Base-by-base conservation (phyloP, 2,888 invertebrate genomes). In the Tethea ocularis region DNA sequence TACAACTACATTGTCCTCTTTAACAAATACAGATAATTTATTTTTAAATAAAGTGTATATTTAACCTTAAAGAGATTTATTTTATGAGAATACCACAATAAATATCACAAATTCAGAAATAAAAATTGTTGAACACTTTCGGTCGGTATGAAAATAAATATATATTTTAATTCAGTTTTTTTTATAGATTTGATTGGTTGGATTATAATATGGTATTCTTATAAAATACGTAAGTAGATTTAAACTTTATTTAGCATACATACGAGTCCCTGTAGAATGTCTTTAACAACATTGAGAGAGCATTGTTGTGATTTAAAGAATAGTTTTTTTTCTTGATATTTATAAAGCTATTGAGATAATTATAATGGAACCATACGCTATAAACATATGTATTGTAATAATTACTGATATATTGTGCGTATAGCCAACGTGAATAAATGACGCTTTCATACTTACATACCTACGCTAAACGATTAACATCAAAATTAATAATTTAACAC, bases 211-310 rank as follows among this genome's bases (percentile, higher is more conserved):
- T 66, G 68, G 64, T 74, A 71, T 67, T 69, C 64, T 61, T 1
- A 38, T 52, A 53, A n/a, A 29, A 17, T 26, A 26, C n/a, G 15
- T 26, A 6, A n/a, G 29, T 20, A 33, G 5, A 15, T 58, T 63
- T 65, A 62, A 65, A 61, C 67, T 60, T 66, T 68, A 74, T 62
- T 72, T 69, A 69, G 62, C 68, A 67, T 63, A 67, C 77, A 78
- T 69, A 76, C 17, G 82, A 78, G 71, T 88, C 87, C 87, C 87
- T 87, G 87, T 87, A 89, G 74, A 85, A 86, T 86, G 86, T 88
- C 82, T 88, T 88, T 83, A 78, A 77, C 72, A 83, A 77, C 76
- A 76, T 75, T 71, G 74, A 84, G 83, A 84, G 84, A 84, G 84
- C 83, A 74, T 70, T 72, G 64, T 75, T 77, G 66, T 68, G 67